Base-by-base conservation (phyloP, 2,888 invertebrate genomes). In the Amaurobius ferox region DNA sequence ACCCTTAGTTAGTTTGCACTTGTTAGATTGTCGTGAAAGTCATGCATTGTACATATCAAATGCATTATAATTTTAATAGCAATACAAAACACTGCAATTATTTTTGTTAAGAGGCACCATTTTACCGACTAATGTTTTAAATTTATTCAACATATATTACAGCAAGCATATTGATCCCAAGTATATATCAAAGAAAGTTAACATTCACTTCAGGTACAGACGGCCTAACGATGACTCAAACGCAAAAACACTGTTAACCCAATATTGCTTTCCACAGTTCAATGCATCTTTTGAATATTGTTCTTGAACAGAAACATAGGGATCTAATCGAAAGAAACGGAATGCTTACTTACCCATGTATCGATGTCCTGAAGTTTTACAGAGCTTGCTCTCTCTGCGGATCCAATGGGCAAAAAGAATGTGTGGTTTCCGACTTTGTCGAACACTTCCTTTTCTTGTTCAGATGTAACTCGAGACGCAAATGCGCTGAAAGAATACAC, bases 371-470 rank as follows among this genome's bases (percentile, higher is more conserved):
- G 67, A 16, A 79, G 48, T 40, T 86, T 79, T 13, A 32, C n/a
- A 1, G 62, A 68, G 32, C 40, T 35, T 6, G 35, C 73, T 23
- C 73, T 68, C 35, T 80, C 77, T n/a, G 48, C 80, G 26, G 87
- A 80, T 76, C 77, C 80, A 44, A 87, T 66, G 2, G 87, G 87
- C 26, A 87, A 28, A 61, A 87, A 87, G 39, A 77, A 87, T 35
- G 87, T 87, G 35, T 87, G 76, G 39, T 72, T 80, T n/a, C 87
- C 87, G 11, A 77, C 71, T 19, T 72, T 64, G 44, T 55, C 76
- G 78, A 87, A 87, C 32, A 87, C 48, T 61, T 77, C 80, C 30
- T 87, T 80, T 68, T 87, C 80, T 66, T 62, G 39, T 48, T 87
- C 87, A 23, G 80, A 72, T 68, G 80, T 68, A 1, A 87, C 87